These are phyloP conservation scores for Silvanus unidentatus DNA, from an alignment of 2,888 invertebrate species.

Conservation along the genomic window DNA sequence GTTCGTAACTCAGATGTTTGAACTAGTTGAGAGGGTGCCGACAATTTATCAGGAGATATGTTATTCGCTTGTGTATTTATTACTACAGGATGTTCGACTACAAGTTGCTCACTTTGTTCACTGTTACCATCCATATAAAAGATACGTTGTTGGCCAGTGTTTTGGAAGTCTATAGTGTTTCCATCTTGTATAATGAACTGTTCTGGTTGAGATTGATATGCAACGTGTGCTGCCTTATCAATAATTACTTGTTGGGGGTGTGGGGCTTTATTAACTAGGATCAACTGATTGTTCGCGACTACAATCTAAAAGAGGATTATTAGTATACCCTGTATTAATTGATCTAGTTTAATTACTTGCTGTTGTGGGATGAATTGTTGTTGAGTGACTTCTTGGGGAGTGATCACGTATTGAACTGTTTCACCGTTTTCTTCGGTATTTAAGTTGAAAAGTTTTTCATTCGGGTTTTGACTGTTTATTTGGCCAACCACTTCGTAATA, in stretches of 20 bases:
- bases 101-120: conserved; percentile 7
- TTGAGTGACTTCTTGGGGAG: conserved; percentile 7
- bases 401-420: conserved; percentile 40
- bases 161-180: not conserved
- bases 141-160: not conserved
- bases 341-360: not conserved
- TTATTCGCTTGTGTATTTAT: not conserved
- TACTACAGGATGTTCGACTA: conserved; percentile 8
- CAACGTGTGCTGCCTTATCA: conserved; percentile 2
- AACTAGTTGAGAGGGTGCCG: not conserved
- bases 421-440: conserved; percentile 55
- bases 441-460: conserved; percentile 54
- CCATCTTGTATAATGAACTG: not conserved
- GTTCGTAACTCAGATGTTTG: too few species aligned
- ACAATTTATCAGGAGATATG: not conserved
- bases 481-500: conserved; percentile 62
- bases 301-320: conserved; percentile 26
- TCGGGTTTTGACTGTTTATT: conserved; percentile 50
- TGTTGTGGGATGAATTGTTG: not conserved
- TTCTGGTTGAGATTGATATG: not conserved
- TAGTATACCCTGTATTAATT: too few species aligned
- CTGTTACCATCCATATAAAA: conserved; percentile 6
- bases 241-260: conserved; percentile 28
- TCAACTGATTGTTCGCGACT: conserved; percentile 39
- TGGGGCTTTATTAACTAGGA: conserved; percentile 43